Evolutionary conservation across 1,140 invertebrate genomes (phyloP).

Genomic region (Acromyrmex charruanus): DNA sequence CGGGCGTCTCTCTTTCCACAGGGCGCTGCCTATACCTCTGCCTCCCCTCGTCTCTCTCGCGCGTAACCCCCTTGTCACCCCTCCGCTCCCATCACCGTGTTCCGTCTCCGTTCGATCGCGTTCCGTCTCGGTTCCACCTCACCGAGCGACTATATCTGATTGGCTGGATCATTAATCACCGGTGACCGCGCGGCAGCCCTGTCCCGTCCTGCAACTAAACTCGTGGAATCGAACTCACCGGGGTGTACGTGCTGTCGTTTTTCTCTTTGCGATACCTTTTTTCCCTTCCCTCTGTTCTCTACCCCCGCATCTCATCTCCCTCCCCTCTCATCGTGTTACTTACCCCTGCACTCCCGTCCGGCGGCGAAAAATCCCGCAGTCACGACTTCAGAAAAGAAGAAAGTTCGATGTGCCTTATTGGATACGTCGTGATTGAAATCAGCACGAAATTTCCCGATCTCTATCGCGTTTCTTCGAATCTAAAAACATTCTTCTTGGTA

Average conservation of each 20-base stretch:
- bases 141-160: conserved; percentile 80
- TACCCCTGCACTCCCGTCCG: neutral
- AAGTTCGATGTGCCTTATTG: conserved; percentile 41
- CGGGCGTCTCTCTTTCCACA: conserved; percentile 50
- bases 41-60: conserved; percentile 18
- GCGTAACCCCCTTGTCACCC: conserved; percentile 31
- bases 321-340: conserved; percentile 35
- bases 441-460: conserved; percentile 15
- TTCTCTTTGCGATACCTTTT: conserved; percentile 60
- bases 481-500: neutral
- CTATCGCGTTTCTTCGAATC: conserved; percentile 36
- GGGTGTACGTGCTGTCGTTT: conserved; percentile 78
- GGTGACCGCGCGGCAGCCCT: conserved; percentile 78
- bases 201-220: conserved; percentile 80
- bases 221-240: conserved; percentile 79
- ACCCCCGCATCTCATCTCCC: neutral
- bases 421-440: conserved; percentile 51
- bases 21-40: conserved; percentile 28
- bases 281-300: neutral
- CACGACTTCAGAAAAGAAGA: conserved; percentile 55
- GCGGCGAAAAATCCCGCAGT: conserved; percentile 67
- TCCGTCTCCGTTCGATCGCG: conserved; percentile 66
- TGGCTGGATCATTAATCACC: conserved; percentile 82
- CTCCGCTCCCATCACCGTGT: conserved; percentile 12
- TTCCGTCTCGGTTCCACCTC: conserved; percentile 57